Base-by-base conservation (phyloP, 1,140 invertebrate species). In the Gryllus bimaculatus region DNA sequence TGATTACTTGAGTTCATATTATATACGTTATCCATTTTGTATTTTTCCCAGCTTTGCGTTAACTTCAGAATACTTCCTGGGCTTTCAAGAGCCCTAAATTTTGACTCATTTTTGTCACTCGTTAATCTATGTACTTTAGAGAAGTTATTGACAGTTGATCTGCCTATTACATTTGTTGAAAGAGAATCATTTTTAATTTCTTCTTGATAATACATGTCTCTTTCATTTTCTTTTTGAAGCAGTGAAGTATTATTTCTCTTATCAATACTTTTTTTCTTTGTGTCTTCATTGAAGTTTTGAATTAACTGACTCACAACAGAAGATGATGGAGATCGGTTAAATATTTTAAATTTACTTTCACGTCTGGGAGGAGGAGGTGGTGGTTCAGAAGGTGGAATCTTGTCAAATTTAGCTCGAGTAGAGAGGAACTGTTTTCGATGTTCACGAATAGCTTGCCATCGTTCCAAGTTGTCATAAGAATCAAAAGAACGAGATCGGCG, bases 401-500 rank as follows among this genome's bases (percentile, higher is more conserved):
- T 13, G 20, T 75, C 47, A 75, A 79, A 79, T 73, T 79, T 79
- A 18, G 78, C 73, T 75, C 74, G 66, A 3, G 21, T 79, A 15
- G 21, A 49, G 8, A 79, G 13, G n/a, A 75, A 79, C 18, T 79
- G 39, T 13, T 75, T 26, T 48, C 78, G 74, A 73, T 48, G 39
- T 18, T 79, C 49, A 0, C 47, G 73, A 75, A 20, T 13, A 49
- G 8, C 20, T 49, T 79, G 49, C 15, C 26, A 39, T 12, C 26
- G 8, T 8, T 47, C 54, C 20, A 79, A 13, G 12, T 49, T 47
- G 26, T 79, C 78, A 39, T n/a, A 8, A 8, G 47, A 75, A n/a
- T 79, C 78, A 73, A 79, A 73, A 20, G 78, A 79, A 49, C 26
- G 78, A n/a, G 78, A 18, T 20, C 74, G 73, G 47, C 47, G 48